Percentiles rank a stretch among this genome's conserved stretches.
These are phyloP conservation scores for Stratiolaelaps scimitus DNA, from an alignment of 1,140 invertebrate species.

Conservation along the genomic window DNA sequence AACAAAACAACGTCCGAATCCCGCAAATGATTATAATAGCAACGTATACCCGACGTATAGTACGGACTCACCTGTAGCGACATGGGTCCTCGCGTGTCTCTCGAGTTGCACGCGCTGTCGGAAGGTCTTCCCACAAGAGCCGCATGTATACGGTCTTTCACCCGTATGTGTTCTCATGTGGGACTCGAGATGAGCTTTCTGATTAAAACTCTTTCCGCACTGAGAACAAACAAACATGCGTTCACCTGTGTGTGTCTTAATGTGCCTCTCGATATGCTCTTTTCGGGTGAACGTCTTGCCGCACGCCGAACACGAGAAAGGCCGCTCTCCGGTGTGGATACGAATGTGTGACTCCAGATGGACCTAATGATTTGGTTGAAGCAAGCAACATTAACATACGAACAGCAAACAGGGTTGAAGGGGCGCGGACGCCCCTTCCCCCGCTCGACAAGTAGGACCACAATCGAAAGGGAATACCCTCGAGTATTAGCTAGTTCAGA, in stretches of 20 bases:
- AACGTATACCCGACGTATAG: too few species aligned
- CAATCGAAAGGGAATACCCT: too few species aligned
- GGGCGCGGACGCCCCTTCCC: too few species aligned
- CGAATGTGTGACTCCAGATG: conserved; percentile 30
- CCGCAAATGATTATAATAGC: too few species aligned
- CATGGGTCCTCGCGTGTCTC: conserved; percentile 26
- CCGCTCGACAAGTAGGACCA: too few species aligned
- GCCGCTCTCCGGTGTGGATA: conserved; percentile 33
- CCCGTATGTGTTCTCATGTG: conserved; percentile 29
- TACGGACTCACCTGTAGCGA: conserved; percentile 19
- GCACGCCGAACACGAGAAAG: conserved; percentile 31
- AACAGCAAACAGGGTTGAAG: too few species aligned
- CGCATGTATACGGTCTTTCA: conserved; percentile 28
- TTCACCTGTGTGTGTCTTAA: conserved; percentile 38
- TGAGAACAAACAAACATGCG: conserved; percentile 41
- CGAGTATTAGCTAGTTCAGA: too few species aligned
- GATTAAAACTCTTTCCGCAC: conserved; percentile 42
- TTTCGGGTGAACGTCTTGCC: conserved; percentile 32
- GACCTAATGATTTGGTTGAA: background rate
- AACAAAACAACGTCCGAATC: too few species aligned
- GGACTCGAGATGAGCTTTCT: conserved; percentile 42
- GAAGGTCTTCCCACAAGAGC: conserved; percentile 29
- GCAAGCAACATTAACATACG: background rate
- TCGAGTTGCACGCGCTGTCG: conserved; percentile 28
- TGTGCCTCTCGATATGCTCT: conserved; percentile 35